phyloP scores from a whole-genome alignment of 2,797 vertebrate species.

The Manis pentadactyla region DNA sequence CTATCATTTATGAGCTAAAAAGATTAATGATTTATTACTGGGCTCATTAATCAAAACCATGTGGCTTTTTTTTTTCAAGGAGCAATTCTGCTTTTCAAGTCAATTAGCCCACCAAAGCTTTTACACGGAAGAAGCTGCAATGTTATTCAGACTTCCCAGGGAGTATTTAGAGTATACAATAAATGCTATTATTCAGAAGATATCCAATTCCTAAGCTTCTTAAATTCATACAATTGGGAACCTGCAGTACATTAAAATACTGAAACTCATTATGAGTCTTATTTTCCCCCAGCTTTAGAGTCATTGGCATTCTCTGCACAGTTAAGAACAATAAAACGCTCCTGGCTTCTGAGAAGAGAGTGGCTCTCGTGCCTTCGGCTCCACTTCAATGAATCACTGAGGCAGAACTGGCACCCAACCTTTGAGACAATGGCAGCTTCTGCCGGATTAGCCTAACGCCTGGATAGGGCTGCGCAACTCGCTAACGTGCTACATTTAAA shows the following conservation, averaged over 20 bases:
- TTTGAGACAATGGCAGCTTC: conserved; percentile 67
- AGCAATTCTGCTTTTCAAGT: conserved; percentile 85
- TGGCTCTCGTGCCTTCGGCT: conserved; percentile 71
- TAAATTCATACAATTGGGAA: conserved; percentile 88
- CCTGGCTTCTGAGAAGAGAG: conserved; percentile 79
- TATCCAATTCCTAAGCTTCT: conserved; percentile 88
- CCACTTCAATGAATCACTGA: conserved; percentile 81
- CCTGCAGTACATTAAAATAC: conserved; percentile 88
- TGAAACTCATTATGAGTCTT: conserved; percentile 87
- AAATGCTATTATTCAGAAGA: conserved; percentile 88
- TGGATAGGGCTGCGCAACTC: conserved; percentile 57
- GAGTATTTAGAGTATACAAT: conserved; percentile 87
- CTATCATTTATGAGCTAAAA: conserved; percentile 85
- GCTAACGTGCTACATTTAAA: neutral
- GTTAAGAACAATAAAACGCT: conserved; percentile 82
- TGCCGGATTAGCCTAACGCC: conserved; percentile 63
- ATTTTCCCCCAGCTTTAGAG: conserved; percentile 79
- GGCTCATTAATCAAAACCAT: conserved; percentile 89
- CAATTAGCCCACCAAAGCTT: conserved; percentile 88
- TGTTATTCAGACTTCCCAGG: conserved; percentile 85
- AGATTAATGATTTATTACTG: conserved; percentile 89
- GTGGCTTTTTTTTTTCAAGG: conserved; percentile 77
- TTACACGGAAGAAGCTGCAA: conserved; percentile 82
- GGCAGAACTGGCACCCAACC: conserved; percentile 77
- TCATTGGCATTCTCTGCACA: conserved; percentile 82